Evolutionary conservation across 2,888 invertebrate species (phyloP).

Genomic region (Gymnoscelis rufifasciata): DNA sequence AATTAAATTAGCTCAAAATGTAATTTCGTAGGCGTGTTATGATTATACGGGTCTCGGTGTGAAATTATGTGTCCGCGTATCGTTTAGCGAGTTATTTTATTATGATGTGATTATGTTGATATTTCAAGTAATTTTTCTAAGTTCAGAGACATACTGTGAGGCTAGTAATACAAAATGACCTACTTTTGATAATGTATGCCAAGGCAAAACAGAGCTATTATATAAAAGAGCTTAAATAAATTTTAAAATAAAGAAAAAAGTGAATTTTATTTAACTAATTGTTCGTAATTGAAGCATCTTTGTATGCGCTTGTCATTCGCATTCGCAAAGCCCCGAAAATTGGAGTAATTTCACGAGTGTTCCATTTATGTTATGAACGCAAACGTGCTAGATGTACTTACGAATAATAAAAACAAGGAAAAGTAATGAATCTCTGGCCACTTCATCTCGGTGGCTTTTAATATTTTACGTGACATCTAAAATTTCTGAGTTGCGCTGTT

Average conservation of each 20-base stretch:
- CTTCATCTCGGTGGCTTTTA: slow-evolving; percentile 74
- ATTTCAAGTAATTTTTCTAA: no score
- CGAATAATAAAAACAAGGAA: slow-evolving; percentile 78
- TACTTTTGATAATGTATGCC: no score
- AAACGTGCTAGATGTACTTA: slow-evolving; percentile 52
- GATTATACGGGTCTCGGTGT: slow-evolving; percentile 11
- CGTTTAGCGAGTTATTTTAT: background rate
- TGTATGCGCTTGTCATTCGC: slow-evolving; percentile 49
- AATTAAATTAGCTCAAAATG: slow-evolving; percentile 25
- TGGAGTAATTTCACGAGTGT: slow-evolving; percentile 61
- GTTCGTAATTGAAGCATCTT: no score
- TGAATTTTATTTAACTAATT: no score
- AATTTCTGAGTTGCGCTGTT: slow-evolving; percentile 50
- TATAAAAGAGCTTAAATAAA: no score
- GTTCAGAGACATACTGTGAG: no score
- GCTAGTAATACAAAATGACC: no score
- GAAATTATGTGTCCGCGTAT: slow-evolving; percentile 4
- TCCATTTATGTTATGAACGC: slow-evolving; percentile 71
- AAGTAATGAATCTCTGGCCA: slow-evolving; percentile 77
- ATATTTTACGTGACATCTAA: slow-evolving; percentile 79
- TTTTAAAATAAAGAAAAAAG: no score
- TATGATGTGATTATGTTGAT: background rate
- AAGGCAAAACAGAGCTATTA: no score
- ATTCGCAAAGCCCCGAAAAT: slow-evolving; percentile 53
- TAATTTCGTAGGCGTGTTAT: slow-evolving; percentile 18